Evolutionary conservation across 2,888 invertebrate species (phyloP), one percentile per base, ranked within the genome.

Genomic region (Drosophila pseudotalamancana): DNA sequence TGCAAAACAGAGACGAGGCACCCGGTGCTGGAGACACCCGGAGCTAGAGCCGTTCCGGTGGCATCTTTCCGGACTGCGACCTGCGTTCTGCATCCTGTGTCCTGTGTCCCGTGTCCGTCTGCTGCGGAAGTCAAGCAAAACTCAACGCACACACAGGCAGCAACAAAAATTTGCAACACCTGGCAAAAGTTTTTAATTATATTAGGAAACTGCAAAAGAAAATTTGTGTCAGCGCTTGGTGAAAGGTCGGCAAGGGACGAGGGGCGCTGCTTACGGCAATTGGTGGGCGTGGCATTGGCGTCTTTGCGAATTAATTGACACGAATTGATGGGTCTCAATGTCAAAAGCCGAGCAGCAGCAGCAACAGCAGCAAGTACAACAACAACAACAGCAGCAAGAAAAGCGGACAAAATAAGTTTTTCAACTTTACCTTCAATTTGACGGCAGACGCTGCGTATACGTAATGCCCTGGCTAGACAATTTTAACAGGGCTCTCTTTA

Each of bases 151-250:
- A 65, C 45, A 60, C 51, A 54, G 42, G 49, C 27, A 50, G 77
- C 62, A 63, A 32, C 6, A 64, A 68, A 81, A 86, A 79, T 87
- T 86, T 82, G 74, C 84, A 88, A 86, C 88, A 87, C 87, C 88
- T 88, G 87, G 79, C 72, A 77, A 89, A 89, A 89, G 90, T 89
- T 89, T 89, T 89, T 89, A 89, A 89, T 89, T 89, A 89, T 88
- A 87, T 89, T 89, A 89, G 81, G 73, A 75, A 78, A 89, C 82
- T 79, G 82, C 65, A 79, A 65, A 72, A 69, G 76, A 76, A 72
- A 72, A 70, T 72, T 75, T 81, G 71, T 71, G 63, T 79, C 72
- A 75, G 82, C 34, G 54, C 65, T 74, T 65, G 18, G 16, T 32
- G 35, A 6, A 8, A 4, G 35, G 29, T n/a, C 14, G 16, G 16